Evolutionary conservation across 2,113 vertebrate species (phyloP), one percentile per base, ranked within the genome.

Genomic region (Cryptomyrus ogoouensis): DNA sequence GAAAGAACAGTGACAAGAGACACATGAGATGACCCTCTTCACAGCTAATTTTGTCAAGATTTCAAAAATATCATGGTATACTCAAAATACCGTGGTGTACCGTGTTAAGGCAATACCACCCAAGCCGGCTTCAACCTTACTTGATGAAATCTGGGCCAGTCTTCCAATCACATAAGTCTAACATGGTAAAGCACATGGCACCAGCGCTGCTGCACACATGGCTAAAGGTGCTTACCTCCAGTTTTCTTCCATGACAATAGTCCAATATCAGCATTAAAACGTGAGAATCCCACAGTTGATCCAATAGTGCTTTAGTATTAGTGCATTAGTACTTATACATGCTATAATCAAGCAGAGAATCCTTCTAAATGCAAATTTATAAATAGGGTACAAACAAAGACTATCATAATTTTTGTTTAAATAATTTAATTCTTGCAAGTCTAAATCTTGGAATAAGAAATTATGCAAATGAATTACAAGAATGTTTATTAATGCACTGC

Each of bases 401-500:
- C 74, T 39, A 77, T 77, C 10, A 13, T 2, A 53, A 53, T 15
- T 74, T 77, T 77, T 39, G 12, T 27, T 70, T 70, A 70, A 70
- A 70, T 80, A 80, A 39, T 80, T 80, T 80, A 80, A 80, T 80
- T 80, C 12, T 39, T 80, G 35, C 35, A 42, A 80, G 31, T 39
- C 74, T 80, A 80, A 80, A 42, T 56, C 52, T 49, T 52, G 74
- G 66, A 83, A 52, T 58, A 47, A 80, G 50, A 80, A n/a, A 89
- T n/a, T 31, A 85, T 90, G 85, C 27, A 50, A 66, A 87, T 50
- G 88, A 91, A 56, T 58, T 7, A 91, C 53, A 46, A 66, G 21
- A 88, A 35, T 47, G 83, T 80, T 83, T 87, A 89, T 91, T 91
- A 92, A 93, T 93, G 91, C 90, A 90, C 94, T 92, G 95, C 95